phyloP scores from a whole-genome alignment of 2,888 invertebrate genomes.

The Hydrotaea cyrtoneurina region DNA sequence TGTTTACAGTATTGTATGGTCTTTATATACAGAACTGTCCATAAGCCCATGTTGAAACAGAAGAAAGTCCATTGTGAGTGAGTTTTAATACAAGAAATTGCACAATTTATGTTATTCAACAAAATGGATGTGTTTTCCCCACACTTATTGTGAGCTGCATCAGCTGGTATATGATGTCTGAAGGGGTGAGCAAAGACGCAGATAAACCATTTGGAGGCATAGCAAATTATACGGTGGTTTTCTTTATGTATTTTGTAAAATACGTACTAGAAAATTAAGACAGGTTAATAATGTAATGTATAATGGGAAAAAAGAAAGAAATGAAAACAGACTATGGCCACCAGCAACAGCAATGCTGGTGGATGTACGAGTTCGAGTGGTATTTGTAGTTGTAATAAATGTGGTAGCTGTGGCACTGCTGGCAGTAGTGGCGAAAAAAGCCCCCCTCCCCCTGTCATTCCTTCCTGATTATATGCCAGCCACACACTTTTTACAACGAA shows the following conservation, averaged over 20 bases:
- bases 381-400: background rate
- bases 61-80: background rate
- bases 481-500: conserved; percentile 37
- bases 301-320: conserved; percentile 10
- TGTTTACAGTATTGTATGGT: background rate
- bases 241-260: background rate
- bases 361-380: background rate
- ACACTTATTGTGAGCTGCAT: background rate
- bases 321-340: background rate
- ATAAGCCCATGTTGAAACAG: no score
- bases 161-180: background rate
- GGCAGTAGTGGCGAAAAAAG: background rate
- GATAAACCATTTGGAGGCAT: background rate
- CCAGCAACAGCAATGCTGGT: background rate
- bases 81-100: background rate
- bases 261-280: background rate
- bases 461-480: conserved; percentile 3
- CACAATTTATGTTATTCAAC: conserved; percentile 8
- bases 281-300: conserved; percentile 32
- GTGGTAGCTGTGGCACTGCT: background rate
- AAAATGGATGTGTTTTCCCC: background rate
- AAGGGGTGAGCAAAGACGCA: background rate
- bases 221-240: conserved; percentile 32
- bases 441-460: background rate
- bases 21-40: no score